A percentile compares a stretch with the other conserved stretches of the same genome.
These are phyloP conservation scores for Triplophysa bombifrons DNA, from an alignment of 2,797 vertebrate species.

Conservation along the genomic window DNA sequence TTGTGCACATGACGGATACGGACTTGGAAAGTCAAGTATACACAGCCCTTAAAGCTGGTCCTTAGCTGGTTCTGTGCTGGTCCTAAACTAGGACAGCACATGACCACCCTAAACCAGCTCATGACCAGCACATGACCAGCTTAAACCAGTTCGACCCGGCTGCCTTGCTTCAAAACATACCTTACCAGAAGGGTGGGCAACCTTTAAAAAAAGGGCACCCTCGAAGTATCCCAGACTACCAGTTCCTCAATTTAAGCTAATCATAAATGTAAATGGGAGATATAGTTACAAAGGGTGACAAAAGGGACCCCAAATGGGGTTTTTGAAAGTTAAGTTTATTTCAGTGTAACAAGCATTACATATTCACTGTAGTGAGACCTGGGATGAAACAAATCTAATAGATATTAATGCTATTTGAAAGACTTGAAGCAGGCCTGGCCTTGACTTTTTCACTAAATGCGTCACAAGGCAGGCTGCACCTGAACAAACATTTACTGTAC, in stretches of 20 bases:
- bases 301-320: background rate
- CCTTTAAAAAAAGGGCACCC: background rate
- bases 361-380: background rate
- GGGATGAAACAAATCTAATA: background rate
- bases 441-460: conserved; percentile 13
- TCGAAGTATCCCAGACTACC: too few species aligned
- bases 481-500: conserved; percentile 49
- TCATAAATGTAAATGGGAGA: background rate
- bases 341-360: background rate
- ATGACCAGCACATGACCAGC: too few species aligned
- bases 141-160: too few species aligned
- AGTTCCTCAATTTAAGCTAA: too few species aligned
- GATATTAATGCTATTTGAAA: conserved; percentile 4
- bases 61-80: too few species aligned
- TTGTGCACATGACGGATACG: too few species aligned
- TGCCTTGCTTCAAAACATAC: too few species aligned
- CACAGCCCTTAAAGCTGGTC: too few species aligned
- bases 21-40: too few species aligned
- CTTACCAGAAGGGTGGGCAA: too few species aligned
- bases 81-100: too few species aligned
- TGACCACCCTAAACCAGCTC: too few species aligned
- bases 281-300: background rate
- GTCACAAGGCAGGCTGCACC: conserved; percentile 9
- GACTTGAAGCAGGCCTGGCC: background rate
- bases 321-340: background rate